These are phyloP conservation scores for Eupeodes luniger DNA, from an alignment of 2,888 invertebrate genomes.

Conservation along the genomic window DNA sequence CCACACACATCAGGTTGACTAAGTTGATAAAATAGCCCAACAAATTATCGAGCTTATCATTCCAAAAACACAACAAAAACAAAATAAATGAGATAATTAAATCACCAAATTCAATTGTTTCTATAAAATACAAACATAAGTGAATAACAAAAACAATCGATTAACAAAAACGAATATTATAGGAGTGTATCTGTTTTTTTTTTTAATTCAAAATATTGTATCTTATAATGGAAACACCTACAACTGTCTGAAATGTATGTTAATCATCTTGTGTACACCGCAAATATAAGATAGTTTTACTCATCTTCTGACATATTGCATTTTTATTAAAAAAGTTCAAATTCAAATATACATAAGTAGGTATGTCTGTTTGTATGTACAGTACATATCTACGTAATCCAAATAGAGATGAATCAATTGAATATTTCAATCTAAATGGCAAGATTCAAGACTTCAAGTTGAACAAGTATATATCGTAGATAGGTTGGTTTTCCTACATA, in stretches of 20 bases:
- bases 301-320: constrained; percentile 5
- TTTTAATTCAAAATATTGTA: neutral
- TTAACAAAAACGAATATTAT: constrained; percentile 1
- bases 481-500: too few species aligned
- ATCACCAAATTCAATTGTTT: too few species aligned
- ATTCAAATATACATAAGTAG: neutral
- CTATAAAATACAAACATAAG: too few species aligned
- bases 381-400: neutral
- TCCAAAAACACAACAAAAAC: too few species aligned
- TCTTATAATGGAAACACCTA: neutral
- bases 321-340: constrained; percentile 14
- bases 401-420: constrained; percentile 39
- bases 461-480: constrained; percentile 33
- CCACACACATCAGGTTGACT: too few species aligned
- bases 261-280: neutral
- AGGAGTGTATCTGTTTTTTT: neutral
- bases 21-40: too few species aligned
- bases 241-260: neutral
- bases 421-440: constrained; percentile 10
- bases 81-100: too few species aligned
- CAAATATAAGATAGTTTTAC: constrained; percentile 6
- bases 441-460: constrained; percentile 49
- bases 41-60: too few species aligned
- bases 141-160: neutral
- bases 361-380: neutral